Conservation (phyloP, 53 echinoderm and acorn worm genomes). For the Pentamera pediparva region DNA sequence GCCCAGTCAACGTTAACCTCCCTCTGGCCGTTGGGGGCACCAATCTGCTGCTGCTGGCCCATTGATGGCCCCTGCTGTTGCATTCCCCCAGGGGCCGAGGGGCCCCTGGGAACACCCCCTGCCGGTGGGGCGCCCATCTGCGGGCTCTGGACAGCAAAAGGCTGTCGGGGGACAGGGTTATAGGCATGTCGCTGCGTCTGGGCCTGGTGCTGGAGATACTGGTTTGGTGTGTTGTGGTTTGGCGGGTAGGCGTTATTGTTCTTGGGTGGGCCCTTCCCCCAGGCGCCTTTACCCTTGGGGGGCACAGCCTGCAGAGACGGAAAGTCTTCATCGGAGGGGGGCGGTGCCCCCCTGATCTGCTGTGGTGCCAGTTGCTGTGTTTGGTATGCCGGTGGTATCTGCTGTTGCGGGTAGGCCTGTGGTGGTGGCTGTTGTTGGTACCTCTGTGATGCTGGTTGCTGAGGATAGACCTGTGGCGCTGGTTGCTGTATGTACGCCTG, state of each 20-base stretch:
- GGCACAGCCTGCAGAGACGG: background rate
- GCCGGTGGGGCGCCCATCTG: background rate
- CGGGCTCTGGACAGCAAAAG: background rate
- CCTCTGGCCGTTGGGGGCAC: background rate
- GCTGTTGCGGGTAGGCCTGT: too few relatives aligned
- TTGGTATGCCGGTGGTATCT: too few relatives aligned
- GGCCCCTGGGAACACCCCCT: background rate
- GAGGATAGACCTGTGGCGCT: too few relatives aligned
- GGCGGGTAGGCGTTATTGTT: constrained; percentile 1
- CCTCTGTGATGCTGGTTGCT: background rate
- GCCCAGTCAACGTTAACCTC: constrained; percentile 47
- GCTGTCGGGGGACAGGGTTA: constrained; percentile 2
- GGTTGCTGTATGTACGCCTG: background rate
- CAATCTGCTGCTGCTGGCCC: background rate
- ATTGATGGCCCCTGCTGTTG: background rate
- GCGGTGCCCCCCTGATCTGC: too few relatives aligned
- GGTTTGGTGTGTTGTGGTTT: background rate
- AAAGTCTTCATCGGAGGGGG: constrained; percentile 1
- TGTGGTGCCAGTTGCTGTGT: too few relatives aligned
- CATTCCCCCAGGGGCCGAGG: too few relatives aligned
- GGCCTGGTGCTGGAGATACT: constrained; percentile 18
- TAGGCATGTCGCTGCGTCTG: background rate
- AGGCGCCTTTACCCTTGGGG: constrained; percentile 2
- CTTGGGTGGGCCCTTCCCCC: constrained; percentile 23
- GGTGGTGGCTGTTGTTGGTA: constrained; percentile 9